Evolutionary conservation across 2,113 vertebrate species (phyloP), one percentile per base, ranked within the genome.

Genomic region (Cottus gobio): DNA sequence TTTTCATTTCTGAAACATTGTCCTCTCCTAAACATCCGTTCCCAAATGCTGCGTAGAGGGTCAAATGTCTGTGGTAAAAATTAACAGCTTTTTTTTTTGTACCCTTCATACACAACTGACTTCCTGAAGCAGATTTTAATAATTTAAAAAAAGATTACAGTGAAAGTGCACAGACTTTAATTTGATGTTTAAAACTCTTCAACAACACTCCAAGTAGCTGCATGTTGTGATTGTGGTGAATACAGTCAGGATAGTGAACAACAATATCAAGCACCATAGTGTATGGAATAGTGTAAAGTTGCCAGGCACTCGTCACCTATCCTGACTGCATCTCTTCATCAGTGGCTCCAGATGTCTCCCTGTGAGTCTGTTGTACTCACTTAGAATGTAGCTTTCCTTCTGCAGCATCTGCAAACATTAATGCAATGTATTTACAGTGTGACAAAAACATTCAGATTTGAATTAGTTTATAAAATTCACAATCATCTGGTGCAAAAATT

Each of bases 321-420:
- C 85, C 46, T 83, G 72, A 36, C 69, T 81, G 57, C 81, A 91
- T 52, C 56, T 92, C 12, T 93, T 94, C 26, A 92, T 96, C 62
- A 98, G 93, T 0, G 97, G 96, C 52, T 94, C 91, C 6, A 97
- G 93, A 0, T 67, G 82, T 58, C 88, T 67, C 1, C 97, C 97
- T 0, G 94, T 95, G 28, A 91, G 88, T 54, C 84, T 90, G 91
- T 93, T 96, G 86, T 96, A 95, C 84, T 96, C 95, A 0, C 86
- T 90, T 3, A 98, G 93, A 31, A 97, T 96, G 85, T 96, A 94
- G 67, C 58, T 91, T 89, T 98, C 97, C 70, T 91, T 97, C 78
- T 91, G 94, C 85, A 95, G 92, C 97, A 99, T 99, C 97, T 98
- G 90, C 0, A 78, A 77, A 4, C 39, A 13, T 64, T 12, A 57